These are phyloP conservation scores for Leptodirus hochenwartii DNA, from an alignment of 2,888 invertebrate species.

Conservation along the genomic window DNA sequence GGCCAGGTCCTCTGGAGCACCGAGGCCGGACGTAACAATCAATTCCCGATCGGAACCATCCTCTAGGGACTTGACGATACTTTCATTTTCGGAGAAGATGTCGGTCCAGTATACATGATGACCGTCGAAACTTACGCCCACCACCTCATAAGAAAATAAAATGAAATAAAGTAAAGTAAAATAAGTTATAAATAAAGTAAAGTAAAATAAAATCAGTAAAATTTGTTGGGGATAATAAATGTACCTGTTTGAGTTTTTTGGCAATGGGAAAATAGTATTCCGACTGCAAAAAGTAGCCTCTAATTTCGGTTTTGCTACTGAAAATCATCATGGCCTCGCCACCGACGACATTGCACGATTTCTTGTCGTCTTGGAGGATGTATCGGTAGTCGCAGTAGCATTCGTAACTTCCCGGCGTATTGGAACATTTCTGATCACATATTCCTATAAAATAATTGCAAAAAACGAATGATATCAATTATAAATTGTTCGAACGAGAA, in stretches of 20 bases:
- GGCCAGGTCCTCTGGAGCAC: constrained; percentile 55
- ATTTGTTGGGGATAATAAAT: no score
- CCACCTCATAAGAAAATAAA: no score
- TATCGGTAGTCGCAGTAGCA: constrained; percentile 48
- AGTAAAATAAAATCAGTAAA: no score
- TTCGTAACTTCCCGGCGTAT: constrained; percentile 35
- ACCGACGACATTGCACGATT: constrained; percentile 33
- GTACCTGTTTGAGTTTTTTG: constrained; percentile 32
- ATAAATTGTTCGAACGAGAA: no score
- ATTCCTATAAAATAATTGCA: constrained; percentile 23
- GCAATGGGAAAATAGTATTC: constrained; percentile 31
- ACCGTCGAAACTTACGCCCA: constrained; percentile 55
- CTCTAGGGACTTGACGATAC: constrained; percentile 43
- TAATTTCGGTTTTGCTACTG: constrained; percentile 44
- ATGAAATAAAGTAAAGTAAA: no score
- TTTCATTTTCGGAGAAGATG: constrained; percentile 46
- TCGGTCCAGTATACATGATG: constrained; percentile 62
- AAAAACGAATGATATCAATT: constrained; percentile 2
- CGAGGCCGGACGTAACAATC: constrained; percentile 45
- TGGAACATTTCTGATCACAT: constrained; percentile 52
- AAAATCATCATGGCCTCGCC: constrained; percentile 52
- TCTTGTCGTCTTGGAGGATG: constrained; percentile 29
- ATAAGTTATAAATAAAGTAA: no score
- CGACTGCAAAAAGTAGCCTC: constrained; percentile 40
- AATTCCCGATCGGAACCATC: constrained; percentile 42